Evolutionary conservation across 2,888 invertebrate genomes (phyloP).

Genomic region (Leptinotarsa peninsularis): DNA sequence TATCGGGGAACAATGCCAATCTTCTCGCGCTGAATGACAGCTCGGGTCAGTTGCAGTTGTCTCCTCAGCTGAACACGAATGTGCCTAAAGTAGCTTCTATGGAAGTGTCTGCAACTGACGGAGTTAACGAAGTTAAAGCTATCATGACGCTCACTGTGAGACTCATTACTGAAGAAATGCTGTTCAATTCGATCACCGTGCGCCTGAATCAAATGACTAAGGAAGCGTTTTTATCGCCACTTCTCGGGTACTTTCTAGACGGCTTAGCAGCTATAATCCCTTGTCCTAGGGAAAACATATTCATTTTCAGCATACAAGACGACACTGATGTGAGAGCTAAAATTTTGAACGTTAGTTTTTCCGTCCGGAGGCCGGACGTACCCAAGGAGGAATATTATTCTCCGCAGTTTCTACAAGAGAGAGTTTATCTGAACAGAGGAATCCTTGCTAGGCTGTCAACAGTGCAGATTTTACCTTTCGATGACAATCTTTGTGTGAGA

Average conservation of each 20-base stretch:
- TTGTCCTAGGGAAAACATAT: conserved; percentile 92
- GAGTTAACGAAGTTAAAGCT: conserved; percentile 92
- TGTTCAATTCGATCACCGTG: conserved; percentile 93
- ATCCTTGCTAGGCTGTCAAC: conserved; percentile 89
- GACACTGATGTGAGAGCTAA: conserved; percentile 89
- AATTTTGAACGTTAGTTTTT: conserved; percentile 94
- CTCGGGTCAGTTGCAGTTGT: conserved; percentile 86
- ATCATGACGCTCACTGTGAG: conserved; percentile 92
- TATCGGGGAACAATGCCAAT: conserved; percentile 94
- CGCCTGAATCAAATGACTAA: conserved; percentile 93
- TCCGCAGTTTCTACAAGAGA: conserved; percentile 90
- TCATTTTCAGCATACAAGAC: conserved; percentile 91
- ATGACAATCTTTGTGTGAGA: conserved; percentile 94
- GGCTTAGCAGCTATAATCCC: conserved; percentile 93
- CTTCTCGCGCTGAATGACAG: conserved; percentile 85
- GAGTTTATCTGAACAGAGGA: conserved; percentile 92
- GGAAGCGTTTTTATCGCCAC: conserved; percentile 89
- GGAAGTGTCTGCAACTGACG: conserved; percentile 94
- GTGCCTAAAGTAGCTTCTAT: conserved; percentile 93
- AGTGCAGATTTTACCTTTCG: conserved; percentile 91
- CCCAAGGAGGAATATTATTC: conserved; percentile 84
- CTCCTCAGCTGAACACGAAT: conserved; percentile 94
- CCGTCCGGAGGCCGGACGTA: conserved; percentile 85
- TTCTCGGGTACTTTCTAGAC: conserved; percentile 88
- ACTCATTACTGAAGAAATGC: conserved; percentile 93